Conservation (phyloP, 2,888 invertebrate species). For the Erebia aethiops region DNA sequence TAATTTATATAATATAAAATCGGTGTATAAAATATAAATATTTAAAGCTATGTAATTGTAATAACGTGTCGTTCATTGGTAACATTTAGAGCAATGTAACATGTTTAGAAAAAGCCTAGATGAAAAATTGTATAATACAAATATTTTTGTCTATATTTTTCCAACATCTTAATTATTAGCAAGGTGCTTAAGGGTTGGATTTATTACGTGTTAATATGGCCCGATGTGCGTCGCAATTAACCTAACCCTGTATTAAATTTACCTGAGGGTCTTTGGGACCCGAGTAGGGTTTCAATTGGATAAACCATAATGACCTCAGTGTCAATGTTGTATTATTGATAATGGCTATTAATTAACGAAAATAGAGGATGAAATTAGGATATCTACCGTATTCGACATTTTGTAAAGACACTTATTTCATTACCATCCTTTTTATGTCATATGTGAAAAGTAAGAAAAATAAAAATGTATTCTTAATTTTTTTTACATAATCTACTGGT, state of each 20-base stretch:
- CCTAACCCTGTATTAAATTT: conserved; percentile 75
- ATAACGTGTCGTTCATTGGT: neutral
- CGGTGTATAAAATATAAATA: conserved; percentile 2
- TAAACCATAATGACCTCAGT: conserved; percentile 21
- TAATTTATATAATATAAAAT: conserved; percentile 4
- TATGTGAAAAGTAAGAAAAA: too few species aligned
- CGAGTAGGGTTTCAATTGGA: conserved; percentile 19
- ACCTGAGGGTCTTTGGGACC: conserved; percentile 58
- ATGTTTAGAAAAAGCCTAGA: neutral
- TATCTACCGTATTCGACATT: too few species aligned
- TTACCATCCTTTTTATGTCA: too few species aligned
- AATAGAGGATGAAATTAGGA: too few species aligned
- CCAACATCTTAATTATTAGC: conserved; percentile 78
- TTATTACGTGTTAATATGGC: conserved; percentile 78
- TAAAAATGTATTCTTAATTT: too few species aligned
- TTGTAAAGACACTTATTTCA: too few species aligned
- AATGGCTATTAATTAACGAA: conserved; percentile 17
- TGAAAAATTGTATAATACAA: neutral
- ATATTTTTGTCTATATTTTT: neutral
- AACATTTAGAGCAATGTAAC: neutral
- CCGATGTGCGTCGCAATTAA: conserved; percentile 73
- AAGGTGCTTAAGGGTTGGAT: conserved; percentile 78
- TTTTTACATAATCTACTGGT: too few species aligned
- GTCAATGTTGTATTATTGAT: conserved; percentile 21
- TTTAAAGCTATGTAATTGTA: neutral